Percentiles rank a stretch among this genome's conserved stretches.
phyloP scores from a whole-genome alignment of 2,113 vertebrate genomes.

The Melanerpes aurifrons region DNA sequence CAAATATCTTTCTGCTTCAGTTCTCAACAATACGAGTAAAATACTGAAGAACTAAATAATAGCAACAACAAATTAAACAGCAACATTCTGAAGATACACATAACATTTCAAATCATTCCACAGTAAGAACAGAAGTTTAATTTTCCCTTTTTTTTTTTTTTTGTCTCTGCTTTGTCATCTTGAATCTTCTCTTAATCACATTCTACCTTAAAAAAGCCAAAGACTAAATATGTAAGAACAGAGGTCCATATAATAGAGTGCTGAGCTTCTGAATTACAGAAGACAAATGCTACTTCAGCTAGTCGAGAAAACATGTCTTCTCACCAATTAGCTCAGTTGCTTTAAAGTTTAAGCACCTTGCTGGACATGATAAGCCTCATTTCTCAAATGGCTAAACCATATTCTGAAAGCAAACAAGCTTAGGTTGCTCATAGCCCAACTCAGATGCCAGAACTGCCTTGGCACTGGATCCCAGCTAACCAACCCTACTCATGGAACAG shows the following conservation, averaged over 20 bases:
- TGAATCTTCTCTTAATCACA: not conserved
- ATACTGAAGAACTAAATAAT: not conserved
- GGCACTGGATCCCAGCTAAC: not conserved
- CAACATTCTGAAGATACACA: not conserved
- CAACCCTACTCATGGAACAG: not conserved
- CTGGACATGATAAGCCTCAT: not conserved
- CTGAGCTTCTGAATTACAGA: not conserved
- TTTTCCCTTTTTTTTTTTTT: not conserved
- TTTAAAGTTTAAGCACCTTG: not conserved
- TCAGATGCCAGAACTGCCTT: not conserved
- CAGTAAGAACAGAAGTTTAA: not conserved
- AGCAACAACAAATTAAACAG: not conserved
- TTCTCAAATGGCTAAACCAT: not conserved
- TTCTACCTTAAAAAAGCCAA: not conserved
- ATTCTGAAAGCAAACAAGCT: not conserved
- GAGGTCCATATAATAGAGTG: not conserved
- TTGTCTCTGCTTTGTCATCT: not conserved
- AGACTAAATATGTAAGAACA: not conserved
- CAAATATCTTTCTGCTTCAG: not conserved
- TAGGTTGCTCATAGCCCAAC: not conserved
- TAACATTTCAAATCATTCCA: not conserved
- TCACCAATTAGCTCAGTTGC: not conserved
- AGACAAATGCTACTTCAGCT: not conserved
- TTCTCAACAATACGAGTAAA: not conserved
- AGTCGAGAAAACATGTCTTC: not conserved